These are phyloP conservation scores for Bellardia pandia DNA, from an alignment of 2,888 invertebrate species.

Conservation along the genomic window DNA sequence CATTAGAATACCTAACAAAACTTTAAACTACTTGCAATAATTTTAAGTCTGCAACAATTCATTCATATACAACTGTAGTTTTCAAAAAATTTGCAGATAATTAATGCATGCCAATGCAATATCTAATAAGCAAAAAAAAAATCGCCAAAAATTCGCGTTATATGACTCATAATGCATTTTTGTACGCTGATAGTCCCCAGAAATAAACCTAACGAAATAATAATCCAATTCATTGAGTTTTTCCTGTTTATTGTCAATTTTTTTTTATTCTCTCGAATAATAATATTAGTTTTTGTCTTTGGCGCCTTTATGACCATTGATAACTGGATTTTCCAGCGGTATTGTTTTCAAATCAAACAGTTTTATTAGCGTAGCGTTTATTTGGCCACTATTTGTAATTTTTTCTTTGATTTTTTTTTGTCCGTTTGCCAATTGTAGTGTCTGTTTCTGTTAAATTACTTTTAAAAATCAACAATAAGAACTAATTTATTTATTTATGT, in stretches of 20 bases:
- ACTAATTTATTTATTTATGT: constrained; percentile 75
- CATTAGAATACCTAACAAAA: too few species aligned
- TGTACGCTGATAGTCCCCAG: background rate
- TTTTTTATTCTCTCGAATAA: constrained; percentile 7
- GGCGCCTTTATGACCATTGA: constrained; percentile 70
- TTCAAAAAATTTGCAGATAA: too few species aligned
- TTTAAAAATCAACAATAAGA: constrained; percentile 73
- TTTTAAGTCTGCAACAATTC: background rate
- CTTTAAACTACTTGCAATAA: too few species aligned
- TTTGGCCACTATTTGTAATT: constrained; percentile 56
- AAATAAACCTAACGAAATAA: constrained; percentile 12
- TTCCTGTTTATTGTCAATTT: constrained; percentile 45
- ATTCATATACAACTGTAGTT: background rate
- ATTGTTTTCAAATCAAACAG: constrained; percentile 66
- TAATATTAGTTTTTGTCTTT: constrained; percentile 43
- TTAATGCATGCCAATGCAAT: too few species aligned
- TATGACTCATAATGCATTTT: constrained; percentile 46
- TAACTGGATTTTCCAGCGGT: constrained; percentile 67
- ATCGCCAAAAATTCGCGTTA: background rate
- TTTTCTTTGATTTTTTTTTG: constrained; percentile 14
- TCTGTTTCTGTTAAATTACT: constrained; percentile 74
- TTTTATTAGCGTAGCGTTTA: constrained; percentile 60
- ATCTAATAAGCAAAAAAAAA: background rate
- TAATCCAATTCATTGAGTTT: constrained; percentile 44
- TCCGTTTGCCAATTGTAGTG: constrained; percentile 49